These are phyloP conservation scores for Ischnus inquisitorius DNA, from an alignment of 2,888 invertebrate genomes.

Conservation along the genomic window DNA sequence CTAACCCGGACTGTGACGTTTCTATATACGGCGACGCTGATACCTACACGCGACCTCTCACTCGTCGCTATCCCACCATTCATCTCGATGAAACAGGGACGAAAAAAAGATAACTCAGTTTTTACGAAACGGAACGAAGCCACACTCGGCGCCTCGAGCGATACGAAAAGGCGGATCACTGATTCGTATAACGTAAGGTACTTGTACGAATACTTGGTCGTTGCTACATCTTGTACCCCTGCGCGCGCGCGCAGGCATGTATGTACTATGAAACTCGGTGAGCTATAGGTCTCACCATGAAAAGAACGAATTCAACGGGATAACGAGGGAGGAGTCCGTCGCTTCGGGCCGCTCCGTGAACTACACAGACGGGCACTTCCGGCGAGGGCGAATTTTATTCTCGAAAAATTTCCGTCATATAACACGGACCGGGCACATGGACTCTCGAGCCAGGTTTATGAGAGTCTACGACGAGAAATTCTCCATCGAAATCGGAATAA, in stretches of 20 bases:
- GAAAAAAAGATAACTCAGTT: slow-evolving; percentile 25
- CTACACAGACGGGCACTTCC: slow-evolving; percentile 1
- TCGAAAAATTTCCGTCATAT: neutral
- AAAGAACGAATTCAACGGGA: slow-evolving; percentile 11
- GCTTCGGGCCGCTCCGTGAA: neutral
- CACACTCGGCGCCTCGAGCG: neutral
- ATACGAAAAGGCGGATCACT: neutral
- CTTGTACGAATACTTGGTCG: neutral
- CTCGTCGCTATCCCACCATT: slow-evolving; percentile 39
- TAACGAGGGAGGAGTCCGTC: slow-evolving; percentile 1
- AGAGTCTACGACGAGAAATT: neutral
- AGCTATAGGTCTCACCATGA: neutral
- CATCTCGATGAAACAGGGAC: slow-evolving; percentile 59
- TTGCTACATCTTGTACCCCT: neutral
- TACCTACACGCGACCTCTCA: slow-evolving; percentile 45
- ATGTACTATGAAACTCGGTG: too few species aligned
- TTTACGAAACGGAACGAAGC: slow-evolving; percentile 4
- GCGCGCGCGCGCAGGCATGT: neutral
- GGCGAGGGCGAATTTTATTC: neutral
- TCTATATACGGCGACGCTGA: too few species aligned
- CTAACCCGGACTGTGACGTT: neutral
- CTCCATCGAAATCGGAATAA: neutral
- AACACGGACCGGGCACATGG: neutral
- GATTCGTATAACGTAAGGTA: slow-evolving; percentile 1
- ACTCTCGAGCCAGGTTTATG: neutral